A percentile compares a stretch with the other conserved stretches of the same genome.
phyloP scores from a whole-genome alignment of 92 coral and sea anemone genomes.

The Porites cylindrica region DNA sequence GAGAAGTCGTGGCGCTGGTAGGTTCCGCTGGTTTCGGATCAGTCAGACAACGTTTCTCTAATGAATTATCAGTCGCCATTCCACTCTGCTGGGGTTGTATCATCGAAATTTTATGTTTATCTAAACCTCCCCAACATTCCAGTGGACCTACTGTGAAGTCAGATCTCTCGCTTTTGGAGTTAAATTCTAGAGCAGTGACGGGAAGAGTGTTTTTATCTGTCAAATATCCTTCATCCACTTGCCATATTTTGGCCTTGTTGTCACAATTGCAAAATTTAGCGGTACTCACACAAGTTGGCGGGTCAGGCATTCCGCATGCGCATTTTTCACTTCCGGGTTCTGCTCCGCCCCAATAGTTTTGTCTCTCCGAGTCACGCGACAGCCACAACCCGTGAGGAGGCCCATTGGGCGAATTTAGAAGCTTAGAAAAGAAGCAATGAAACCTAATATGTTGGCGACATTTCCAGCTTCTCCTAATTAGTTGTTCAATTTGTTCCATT shows the following conservation, averaged over 20 bases:
- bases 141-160: slow-evolving; percentile 85
- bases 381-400: slow-evolving; percentile 85
- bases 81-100: neutral
- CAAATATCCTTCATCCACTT: slow-evolving; percentile 83
- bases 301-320: slow-evolving; percentile 76
- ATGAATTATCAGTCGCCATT: neutral
- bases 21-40: neutral
- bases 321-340: slow-evolving; percentile 71
- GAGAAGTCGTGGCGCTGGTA: neutral
- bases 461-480: slow-evolving; percentile 70
- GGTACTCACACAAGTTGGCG: slow-evolving; percentile 75
- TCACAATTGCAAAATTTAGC: slow-evolving; percentile 93
- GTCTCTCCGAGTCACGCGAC: slow-evolving; percentile 67
- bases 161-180: slow-evolving; percentile 64
- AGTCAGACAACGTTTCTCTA: slow-evolving; percentile 21
- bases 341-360: slow-evolving; percentile 95
- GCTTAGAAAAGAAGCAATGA: slow-evolving; percentile 80
- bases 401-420: slow-evolving; percentile 78
- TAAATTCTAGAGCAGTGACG: slow-evolving; percentile 73
- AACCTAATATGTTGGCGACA: slow-evolving; percentile 91
- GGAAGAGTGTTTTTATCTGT: slow-evolving; percentile 76
- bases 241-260: slow-evolving; percentile 81
- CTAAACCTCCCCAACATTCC: slow-evolving; percentile 87
- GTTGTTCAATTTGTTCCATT: slow-evolving; percentile 46
- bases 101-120: neutral